Conservation (phyloP, 2,797 vertebrate genomes). For the Sarcophilus harrisii region DNA sequence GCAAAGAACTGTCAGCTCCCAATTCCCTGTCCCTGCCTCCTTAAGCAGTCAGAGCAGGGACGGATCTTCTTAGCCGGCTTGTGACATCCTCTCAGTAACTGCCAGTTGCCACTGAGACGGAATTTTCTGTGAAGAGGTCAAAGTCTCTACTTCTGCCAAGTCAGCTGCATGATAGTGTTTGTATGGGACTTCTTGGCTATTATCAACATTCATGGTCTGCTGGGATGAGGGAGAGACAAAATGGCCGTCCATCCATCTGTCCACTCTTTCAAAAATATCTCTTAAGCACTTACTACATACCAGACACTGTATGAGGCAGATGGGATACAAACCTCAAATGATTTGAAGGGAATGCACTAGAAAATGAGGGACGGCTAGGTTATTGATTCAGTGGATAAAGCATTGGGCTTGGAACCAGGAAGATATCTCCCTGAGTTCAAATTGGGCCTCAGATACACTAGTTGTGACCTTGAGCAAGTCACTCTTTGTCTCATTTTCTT, state of each 20-base stretch:
- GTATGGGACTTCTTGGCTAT: neutral
- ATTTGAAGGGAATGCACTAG: neutral
- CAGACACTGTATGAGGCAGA: neutral
- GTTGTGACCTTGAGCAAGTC: neutral
- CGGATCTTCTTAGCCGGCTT: neutral
- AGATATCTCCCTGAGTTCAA: neutral
- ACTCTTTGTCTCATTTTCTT: neutral
- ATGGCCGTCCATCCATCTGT: neutral
- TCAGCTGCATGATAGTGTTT: neutral
- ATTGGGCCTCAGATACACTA: neutral
- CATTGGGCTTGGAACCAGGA: neutral
- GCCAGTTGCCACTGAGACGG: neutral
- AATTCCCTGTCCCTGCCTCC: neutral
- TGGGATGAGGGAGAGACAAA: neutral
- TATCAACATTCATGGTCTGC: neutral
- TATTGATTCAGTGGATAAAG: neutral
- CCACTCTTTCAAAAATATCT: neutral
- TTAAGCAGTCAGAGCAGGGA: neutral
- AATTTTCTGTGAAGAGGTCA: neutral
- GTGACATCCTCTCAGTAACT: neutral
- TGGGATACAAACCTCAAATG: neutral
- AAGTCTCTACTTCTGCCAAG: neutral
- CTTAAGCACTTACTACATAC: neutral
- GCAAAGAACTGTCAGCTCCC: slow-evolving; percentile 19
- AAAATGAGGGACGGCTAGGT: neutral